Conservation (phyloP, 2,797 vertebrate species). For the Rostrhamus sociabilis region DNA sequence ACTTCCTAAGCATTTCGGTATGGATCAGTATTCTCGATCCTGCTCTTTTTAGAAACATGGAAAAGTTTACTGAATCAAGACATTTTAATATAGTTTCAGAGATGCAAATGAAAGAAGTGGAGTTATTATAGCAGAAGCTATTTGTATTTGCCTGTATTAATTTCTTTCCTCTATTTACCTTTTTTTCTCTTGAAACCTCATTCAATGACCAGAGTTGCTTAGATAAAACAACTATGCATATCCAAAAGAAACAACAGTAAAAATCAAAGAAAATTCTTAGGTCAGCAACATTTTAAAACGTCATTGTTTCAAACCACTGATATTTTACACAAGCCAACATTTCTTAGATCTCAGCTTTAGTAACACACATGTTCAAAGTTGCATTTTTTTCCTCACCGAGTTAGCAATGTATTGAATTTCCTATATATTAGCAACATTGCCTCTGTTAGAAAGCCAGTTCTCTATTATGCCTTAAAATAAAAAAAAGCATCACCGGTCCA, state of each 20-base stretch:
- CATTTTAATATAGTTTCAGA: background rate
- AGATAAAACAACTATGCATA: conserved; percentile 62
- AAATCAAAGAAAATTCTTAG: conserved; percentile 69
- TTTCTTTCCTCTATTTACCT: conserved; percentile 57
- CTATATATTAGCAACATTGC: background rate
- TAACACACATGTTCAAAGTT: background rate
- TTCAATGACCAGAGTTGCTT: conserved; percentile 49
- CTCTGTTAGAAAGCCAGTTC: background rate
- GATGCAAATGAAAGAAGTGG: background rate
- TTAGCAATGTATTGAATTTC: background rate
- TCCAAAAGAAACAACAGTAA: conserved; percentile 72
- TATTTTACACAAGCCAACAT: conserved; percentile 39
- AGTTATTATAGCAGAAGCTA: background rate
- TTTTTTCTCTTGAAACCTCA: conserved; percentile 50
- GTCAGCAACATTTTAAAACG: conserved; percentile 56
- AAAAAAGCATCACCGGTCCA: background rate
- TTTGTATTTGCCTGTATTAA: conserved; percentile 40
- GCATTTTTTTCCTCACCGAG: background rate
- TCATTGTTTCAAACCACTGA: conserved; percentile 55
- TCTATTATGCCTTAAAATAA: background rate
- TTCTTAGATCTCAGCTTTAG: conserved; percentile 2
- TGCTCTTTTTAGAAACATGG: background rate
- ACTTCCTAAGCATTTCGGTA: background rate
- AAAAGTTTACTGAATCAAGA: background rate
- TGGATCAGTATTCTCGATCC: background rate